Base-by-base conservation (phyloP, 2,888 invertebrate species). In the Argyresthia albistria region DNA sequence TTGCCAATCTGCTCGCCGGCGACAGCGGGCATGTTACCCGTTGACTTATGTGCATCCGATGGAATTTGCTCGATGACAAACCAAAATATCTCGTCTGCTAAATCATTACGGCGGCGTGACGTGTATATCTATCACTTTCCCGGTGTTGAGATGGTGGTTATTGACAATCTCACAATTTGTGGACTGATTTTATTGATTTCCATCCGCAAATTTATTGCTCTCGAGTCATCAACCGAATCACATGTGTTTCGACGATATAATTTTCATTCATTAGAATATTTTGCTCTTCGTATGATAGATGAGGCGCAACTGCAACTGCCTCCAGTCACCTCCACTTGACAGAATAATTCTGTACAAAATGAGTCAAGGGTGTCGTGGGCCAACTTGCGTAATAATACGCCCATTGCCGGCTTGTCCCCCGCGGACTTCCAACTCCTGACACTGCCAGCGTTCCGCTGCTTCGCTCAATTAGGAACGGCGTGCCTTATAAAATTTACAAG, bases 361-460 rank as follows among this genome's bases (percentile, higher is more conserved):
- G 80, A 81, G 65, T 82, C 80, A 82, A 60, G 48, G 48, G 46
- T 52, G 42, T 35, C 51, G 60, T 65, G 62, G 25, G 75, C 77
- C 75, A 77, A 75, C 65, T 79, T 78, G 66, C 76, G 70, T 76
- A 80, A 80, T 64, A 70, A 69, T 69, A 68, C 71, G 67, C 65
- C 78, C 80, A 80, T 80, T 80, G 73, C 71, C 73, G 78, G 76
- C 62, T 57, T 66, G 68, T 64, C 65, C 60, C 62, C 63, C 69
- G 70, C 70, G 71, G 69, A 66, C 39, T n/a, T 39, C 15, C 48
- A 43, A 53, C 39, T 16, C 25, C 53, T 47, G 35, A 37, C 12
- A n/a, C 39, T 50, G 56, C 51, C 52, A 52, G 42, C 49, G 37
- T 16, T 46, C 35, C 37, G n/a, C 25, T 46, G 37, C 35, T 46